Evolutionary conservation across 2,797 vertebrate genomes (phyloP), one percentile per base, ranked within the genome.

Genomic region (Sebastolobus altivelis): DNA sequence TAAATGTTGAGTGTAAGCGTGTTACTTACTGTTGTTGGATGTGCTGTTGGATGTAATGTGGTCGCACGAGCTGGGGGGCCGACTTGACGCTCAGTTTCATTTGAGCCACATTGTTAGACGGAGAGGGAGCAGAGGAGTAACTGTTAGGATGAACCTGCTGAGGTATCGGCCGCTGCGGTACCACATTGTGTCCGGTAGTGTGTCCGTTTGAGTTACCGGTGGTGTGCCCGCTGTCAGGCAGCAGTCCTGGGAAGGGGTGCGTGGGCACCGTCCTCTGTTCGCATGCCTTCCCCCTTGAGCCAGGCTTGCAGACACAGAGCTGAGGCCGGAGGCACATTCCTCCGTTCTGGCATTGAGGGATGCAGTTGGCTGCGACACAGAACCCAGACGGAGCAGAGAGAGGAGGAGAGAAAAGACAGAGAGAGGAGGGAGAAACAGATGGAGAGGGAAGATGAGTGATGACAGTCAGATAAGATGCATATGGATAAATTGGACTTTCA

Each of bases 301-400:
- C 98, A 11, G 97, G 96, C 81, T 98, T 99, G 87, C 98, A 99
- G 87, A 99, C 96, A 78, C 98, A 99, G 72, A 97, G 95, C 84
- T 99, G 98, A 70, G 98, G 98, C 92, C 96, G 94, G 29, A 99
- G 96, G 91, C 98, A 99, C 97, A 98, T 97, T 84, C 98, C 98
- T 93, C 97, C 98, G 5, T 99, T 99, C 89, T 98, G 97, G 95
- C 98, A 99, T 0, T 97, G 96, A 2, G 98, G 98, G n/a, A 94
- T 89, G 89, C 98, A 99, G 94, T 96, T 98, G 33, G 98, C 98
- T 99, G 92, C 83, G 83, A 91, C 60, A 88, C 69, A 88, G 80
- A 85, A 84, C 8, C 62, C 62, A 90, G 67, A 79, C 11, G 81
- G 79, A 86, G 73, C 35, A 82, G 33, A 86, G 25, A 85, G 40